These are phyloP conservation scores for Malaclemys terrapin DNA, from an alignment of 2,113 vertebrate species.

Conservation along the genomic window DNA sequence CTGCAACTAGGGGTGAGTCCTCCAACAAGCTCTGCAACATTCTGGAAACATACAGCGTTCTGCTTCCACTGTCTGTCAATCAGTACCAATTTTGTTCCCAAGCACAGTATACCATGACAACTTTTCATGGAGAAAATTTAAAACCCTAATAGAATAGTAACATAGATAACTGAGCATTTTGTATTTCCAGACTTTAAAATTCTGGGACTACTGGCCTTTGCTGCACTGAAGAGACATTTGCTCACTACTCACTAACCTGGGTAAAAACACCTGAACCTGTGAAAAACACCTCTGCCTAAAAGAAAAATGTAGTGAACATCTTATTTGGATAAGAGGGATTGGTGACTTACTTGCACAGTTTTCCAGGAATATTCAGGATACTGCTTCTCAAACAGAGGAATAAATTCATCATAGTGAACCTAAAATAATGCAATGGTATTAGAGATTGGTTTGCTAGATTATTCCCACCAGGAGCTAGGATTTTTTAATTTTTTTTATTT, in stretches of 20 bases:
- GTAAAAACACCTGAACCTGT: background rate
- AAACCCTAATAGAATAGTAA: background rate
- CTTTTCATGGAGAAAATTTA: background rate
- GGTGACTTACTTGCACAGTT: slow-evolving; percentile 84
- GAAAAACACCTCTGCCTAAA: background rate
- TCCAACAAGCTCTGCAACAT: background rate
- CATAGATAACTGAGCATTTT: background rate
- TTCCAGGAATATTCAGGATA: slow-evolving; percentile 91
- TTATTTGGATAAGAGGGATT: background rate
- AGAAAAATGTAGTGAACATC: background rate
- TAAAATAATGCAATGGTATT: slow-evolving; percentile 56
- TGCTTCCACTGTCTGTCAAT: background rate
- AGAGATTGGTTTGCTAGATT: background rate
- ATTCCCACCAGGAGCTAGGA: background rate
- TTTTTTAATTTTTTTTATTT: background rate
- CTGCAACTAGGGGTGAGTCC: background rate
- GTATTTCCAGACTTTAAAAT: background rate
- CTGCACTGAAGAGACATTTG: background rate
- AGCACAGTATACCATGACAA: background rate
- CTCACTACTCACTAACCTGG: background rate
- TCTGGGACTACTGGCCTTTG: background rate
- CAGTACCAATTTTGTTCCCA: background rate
- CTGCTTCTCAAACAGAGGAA: slow-evolving; percentile 93
- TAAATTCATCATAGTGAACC: slow-evolving; percentile 93
- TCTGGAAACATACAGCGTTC: background rate